Evolutionary conservation across 2,888 invertebrate species (phyloP).

Genomic region (Agonopterix alstromeriana): DNA sequence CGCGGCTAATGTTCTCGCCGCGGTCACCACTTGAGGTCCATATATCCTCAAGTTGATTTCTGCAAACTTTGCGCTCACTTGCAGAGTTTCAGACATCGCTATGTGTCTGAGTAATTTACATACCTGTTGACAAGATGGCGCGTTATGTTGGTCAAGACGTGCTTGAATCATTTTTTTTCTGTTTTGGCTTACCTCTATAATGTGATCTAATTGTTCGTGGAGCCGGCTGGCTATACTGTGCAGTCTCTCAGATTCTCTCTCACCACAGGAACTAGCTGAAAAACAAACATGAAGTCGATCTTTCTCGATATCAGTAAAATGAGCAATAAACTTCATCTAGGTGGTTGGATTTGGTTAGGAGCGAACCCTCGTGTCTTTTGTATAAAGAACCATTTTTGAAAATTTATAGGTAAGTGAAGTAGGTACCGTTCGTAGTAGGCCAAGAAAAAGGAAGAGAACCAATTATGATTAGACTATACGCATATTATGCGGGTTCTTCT

Average conservation of each 20-base stretch:
- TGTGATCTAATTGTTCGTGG: slow-evolving; percentile 98
- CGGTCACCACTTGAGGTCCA: slow-evolving; percentile 95
- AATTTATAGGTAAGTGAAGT: too few species aligned
- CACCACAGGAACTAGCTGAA: slow-evolving; percentile 78
- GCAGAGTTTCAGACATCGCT: slow-evolving; percentile 94
- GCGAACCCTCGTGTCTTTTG: too few species aligned
- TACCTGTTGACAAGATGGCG: slow-evolving; percentile 74
- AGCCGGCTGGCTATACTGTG: slow-evolving; percentile 96
- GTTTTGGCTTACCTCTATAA: slow-evolving; percentile 88
- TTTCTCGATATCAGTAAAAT: not conserved
- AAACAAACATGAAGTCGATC: slow-evolving; percentile 7
- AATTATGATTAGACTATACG: too few species aligned
- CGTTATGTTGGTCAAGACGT: not conserved
- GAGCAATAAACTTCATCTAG: too few species aligned
- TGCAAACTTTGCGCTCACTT: slow-evolving; percentile 97
- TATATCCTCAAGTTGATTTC: slow-evolving; percentile 96
- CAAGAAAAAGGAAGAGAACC: too few species aligned
- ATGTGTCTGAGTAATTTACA: slow-evolving; percentile 98
- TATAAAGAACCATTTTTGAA: too few species aligned
- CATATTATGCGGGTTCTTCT: too few species aligned
- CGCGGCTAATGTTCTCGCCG: slow-evolving; percentile 93
- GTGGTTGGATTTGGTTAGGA: too few species aligned
- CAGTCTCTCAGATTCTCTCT: slow-evolving; percentile 87
- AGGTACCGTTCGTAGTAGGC: too few species aligned
- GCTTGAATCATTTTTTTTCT: not conserved